Evolutionary conservation across 2,797 vertebrate species (phyloP).

Genomic region (Harpagifer antarcticus): DNA sequence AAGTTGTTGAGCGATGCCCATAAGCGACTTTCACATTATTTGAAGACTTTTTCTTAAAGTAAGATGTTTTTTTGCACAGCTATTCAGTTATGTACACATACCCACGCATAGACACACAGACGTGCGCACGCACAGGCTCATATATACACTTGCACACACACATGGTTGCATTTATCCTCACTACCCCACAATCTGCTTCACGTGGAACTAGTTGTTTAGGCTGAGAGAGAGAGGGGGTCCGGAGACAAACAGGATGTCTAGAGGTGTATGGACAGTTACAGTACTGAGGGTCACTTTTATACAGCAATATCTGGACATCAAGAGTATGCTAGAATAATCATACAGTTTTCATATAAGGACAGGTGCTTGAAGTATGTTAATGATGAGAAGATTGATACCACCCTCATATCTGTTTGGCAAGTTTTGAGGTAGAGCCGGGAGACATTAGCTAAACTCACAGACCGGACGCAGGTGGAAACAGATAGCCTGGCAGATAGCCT

Average conservation of each 20-base stretch:
- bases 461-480: no score
- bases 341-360: conserved; percentile 5
- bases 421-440: neutral
- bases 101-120: conserved; percentile 38
- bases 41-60: conserved; percentile 38
- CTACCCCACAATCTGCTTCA: conserved; percentile 81
- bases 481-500: no score
- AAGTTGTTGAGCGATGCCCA: conserved; percentile 48
- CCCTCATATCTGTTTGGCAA: no score
- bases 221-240: conserved; percentile 65
- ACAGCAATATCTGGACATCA: conserved; percentile 19
- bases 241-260: conserved; percentile 84
- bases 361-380: conserved; percentile 28
- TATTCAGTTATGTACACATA: conserved; percentile 56
- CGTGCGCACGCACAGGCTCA: conserved; percentile 51
- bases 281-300: conserved; percentile 32
- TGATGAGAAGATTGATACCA: neutral
- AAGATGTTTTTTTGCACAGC: conserved; percentile 20
- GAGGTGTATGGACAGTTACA: conserved; percentile 76
- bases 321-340: neutral
- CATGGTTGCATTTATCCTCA: conserved; percentile 83
- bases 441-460: neutral
- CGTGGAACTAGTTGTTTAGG: conserved; percentile 83
- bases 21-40: conserved; percentile 66
- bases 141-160: conserved; percentile 77